Evolutionary conservation across 2,888 invertebrate genomes (phyloP).

Genomic region (Portevinia maculata): DNA sequence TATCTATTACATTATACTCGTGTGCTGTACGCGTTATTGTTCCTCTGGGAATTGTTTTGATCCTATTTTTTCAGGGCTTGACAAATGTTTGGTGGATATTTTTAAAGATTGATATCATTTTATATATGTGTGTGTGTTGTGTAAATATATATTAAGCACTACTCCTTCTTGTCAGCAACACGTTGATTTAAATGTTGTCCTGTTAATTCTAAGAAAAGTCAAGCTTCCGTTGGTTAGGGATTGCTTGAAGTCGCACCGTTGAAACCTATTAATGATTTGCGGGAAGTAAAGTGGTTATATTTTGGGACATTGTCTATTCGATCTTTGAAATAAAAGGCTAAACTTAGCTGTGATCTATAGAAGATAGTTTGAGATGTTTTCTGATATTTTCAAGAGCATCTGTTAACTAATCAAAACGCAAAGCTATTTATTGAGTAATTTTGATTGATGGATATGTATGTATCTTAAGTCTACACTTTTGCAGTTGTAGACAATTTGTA

Average conservation of each 20-base stretch:
- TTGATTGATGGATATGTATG: too few relatives aligned
- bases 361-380: too few relatives aligned
- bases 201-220: conserved; percentile 18
- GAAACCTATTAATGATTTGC: background rate
- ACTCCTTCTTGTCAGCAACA: conserved; percentile 50
- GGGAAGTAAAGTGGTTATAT: too few relatives aligned
- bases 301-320: too few relatives aligned
- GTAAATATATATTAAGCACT: conserved; percentile 61
- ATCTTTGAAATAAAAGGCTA: too few relatives aligned
- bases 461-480: too few relatives aligned
- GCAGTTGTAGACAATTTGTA: too few relatives aligned
- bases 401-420: too few relatives aligned
- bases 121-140: conserved; percentile 55
- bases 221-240: conserved; percentile 23
- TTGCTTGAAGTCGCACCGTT: background rate
- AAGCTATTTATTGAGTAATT: too few relatives aligned
- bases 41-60: conserved; percentile 31
- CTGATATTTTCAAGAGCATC: too few relatives aligned
- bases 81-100: conserved; percentile 34
- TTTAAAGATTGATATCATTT: conserved; percentile 40
- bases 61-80: conserved; percentile 35
- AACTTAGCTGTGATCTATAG: too few relatives aligned
- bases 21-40: conserved; percentile 48
- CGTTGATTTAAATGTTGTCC: conserved; percentile 55
- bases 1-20: conserved; percentile 43